Conservation (phyloP, 1,140 invertebrate species). For the Meloidogyne hapla region DNA sequence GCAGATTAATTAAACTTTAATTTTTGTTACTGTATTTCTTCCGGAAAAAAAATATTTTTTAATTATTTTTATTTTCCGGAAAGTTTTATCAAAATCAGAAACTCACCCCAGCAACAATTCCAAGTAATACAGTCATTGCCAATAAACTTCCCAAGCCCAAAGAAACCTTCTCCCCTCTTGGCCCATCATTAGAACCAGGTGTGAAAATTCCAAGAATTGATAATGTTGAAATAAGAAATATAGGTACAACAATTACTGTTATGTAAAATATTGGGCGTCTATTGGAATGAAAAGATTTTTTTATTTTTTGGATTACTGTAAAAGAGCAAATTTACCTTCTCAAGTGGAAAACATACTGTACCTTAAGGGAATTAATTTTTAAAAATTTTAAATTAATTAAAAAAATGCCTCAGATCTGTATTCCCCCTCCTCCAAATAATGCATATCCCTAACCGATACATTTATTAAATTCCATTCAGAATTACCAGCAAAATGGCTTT, state of each 20-base stretch:
- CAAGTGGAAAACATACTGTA: conserved; percentile 60
- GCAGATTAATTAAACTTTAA: too few relatives aligned
- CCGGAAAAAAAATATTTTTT: too few relatives aligned
- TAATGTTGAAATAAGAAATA: conserved; percentile 58
- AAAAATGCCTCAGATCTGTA: conserved; percentile 37
- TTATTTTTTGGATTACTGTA: too few relatives aligned
- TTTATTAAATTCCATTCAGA: conserved; percentile 61
- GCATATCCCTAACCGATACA: conserved; percentile 60
- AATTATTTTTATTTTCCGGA: too few relatives aligned
- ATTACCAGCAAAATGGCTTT: conserved; percentile 47
- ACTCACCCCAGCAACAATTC: conserved; percentile 53
- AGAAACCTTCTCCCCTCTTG: conserved; percentile 57
- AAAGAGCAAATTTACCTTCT: conserved; percentile 23
- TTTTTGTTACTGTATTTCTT: too few relatives aligned
- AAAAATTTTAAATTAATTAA: not conserved
- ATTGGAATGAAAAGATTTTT: too few relatives aligned
- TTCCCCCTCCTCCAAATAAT: conserved; percentile 55
- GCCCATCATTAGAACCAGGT: conserved; percentile 56
- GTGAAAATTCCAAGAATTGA: conserved; percentile 60
- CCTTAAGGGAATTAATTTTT: conserved; percentile 15
- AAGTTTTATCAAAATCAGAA: too few relatives aligned
- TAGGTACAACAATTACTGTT: conserved; percentile 61
- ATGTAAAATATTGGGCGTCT: conserved; percentile 57
- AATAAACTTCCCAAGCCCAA: conserved; percentile 52
- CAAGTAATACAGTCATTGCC: conserved; percentile 59